Evolutionary conservation across 2,113 vertebrate genomes (phyloP).

Genomic region (Toxotes chatareus): DNA sequence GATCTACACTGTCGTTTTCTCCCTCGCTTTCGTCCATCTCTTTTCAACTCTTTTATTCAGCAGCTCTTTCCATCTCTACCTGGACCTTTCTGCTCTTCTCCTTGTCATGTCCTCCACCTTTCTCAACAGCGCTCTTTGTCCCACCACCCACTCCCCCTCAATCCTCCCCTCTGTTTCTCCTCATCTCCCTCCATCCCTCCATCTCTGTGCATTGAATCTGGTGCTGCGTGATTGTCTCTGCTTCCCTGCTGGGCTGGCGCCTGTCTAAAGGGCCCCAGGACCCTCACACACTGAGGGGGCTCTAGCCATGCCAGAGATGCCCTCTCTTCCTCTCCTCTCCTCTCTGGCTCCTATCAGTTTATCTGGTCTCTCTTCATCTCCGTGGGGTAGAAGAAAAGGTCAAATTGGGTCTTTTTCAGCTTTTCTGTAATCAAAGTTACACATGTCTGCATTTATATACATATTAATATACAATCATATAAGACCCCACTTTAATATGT

Average conservation of each 20-base stretch:
- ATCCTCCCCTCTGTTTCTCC: conserved; percentile 56
- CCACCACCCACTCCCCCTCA: conserved; percentile 21
- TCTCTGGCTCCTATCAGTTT: conserved; percentile 32
- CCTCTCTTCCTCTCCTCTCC: conserved; percentile 48
- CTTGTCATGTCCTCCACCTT: conserved; percentile 68
- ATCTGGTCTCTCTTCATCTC: conserved; percentile 61
- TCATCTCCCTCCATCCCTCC: conserved; percentile 69
- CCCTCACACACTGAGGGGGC: conserved; percentile 77
- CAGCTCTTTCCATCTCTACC: conserved; percentile 41
- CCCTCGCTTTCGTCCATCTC: conserved; percentile 8
- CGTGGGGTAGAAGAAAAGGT: conserved; percentile 59
- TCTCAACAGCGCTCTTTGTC: conserved; percentile 58
- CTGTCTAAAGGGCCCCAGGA: conserved; percentile 84
- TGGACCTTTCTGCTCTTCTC: conserved; percentile 52
- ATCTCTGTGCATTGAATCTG: conserved; percentile 80
- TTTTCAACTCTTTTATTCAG: conserved; percentile 33
- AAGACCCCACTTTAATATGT: neutral
- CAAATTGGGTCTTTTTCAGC: conserved; percentile 38
- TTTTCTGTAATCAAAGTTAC: conserved; percentile 1
- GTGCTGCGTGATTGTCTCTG: conserved; percentile 84
- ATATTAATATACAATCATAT: neutral
- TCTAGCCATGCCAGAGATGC: conserved; percentile 79
- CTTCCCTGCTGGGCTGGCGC: conserved; percentile 83
- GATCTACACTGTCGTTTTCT: conserved; percentile 33
- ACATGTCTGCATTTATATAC: neutral